Evolutionary conservation across 1,140 invertebrate genomes (phyloP).

Genomic region (Aphaenogaster rudis): DNA sequence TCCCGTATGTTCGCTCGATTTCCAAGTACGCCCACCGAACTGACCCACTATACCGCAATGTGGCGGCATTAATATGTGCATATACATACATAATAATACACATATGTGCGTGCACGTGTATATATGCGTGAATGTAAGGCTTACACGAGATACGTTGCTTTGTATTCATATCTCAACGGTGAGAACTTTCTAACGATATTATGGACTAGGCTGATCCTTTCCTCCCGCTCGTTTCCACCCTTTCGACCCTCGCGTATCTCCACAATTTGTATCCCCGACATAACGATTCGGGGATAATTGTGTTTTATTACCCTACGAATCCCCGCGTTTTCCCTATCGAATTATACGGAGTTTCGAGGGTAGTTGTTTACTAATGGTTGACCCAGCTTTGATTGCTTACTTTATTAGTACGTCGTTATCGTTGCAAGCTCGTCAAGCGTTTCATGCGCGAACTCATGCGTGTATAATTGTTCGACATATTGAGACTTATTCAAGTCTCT

Average conservation of each 20-base stretch:
- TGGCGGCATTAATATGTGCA: neutral
- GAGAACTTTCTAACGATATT: slow-evolving; percentile 71
- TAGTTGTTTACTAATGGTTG: slow-evolving; percentile 39
- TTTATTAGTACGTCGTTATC: slow-evolving; percentile 33
- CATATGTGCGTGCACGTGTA: neutral
- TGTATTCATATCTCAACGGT: slow-evolving; percentile 68
- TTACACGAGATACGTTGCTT: slow-evolving; percentile 39
- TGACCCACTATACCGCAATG: slow-evolving; percentile 53
- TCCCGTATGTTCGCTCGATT: slow-evolving; percentile 49
- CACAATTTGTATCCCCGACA: neutral
- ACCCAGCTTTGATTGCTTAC: slow-evolving; percentile 52
- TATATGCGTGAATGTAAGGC: neutral
- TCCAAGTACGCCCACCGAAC: slow-evolving; percentile 31
- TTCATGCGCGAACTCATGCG: neutral
- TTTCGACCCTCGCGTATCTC: neutral
- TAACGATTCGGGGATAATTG: slow-evolving; percentile 53
- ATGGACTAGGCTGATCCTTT: slow-evolving; percentile 68
- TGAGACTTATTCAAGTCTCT: neutral
- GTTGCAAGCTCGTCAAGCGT: neutral
- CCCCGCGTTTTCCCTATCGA: slow-evolving; percentile 42
- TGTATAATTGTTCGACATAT: slow-evolving; percentile 8
- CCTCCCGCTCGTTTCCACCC: neutral
- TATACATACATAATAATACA: neutral
- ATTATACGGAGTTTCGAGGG: slow-evolving; percentile 38
- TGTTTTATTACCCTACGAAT: slow-evolving; percentile 62